These are phyloP conservation scores for Dicrostonyx torquatus DNA, from an alignment of 2,797 vertebrate species.

Conservation along the genomic window DNA sequence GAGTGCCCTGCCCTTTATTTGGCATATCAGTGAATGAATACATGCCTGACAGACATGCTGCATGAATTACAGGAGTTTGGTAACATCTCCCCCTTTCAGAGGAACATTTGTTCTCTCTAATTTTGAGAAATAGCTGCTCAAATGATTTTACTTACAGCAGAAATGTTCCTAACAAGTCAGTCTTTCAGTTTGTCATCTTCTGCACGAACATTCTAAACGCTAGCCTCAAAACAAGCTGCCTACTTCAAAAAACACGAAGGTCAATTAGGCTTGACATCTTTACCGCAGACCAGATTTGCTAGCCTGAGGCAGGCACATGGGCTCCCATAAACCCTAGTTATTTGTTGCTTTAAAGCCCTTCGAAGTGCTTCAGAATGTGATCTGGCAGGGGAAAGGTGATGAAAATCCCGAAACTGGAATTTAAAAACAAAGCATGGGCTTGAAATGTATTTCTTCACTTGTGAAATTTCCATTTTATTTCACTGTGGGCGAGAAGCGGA, in stretches of 20 bases:
- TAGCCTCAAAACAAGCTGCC: background rate
- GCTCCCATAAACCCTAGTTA: background rate
- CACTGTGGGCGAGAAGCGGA: background rate
- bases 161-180: background rate
- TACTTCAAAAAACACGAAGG: constrained; percentile 43
- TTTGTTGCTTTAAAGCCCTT: constrained; percentile 43
- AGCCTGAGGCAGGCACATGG: background rate
- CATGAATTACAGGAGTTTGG: background rate
- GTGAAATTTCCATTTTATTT: constrained; percentile 47
- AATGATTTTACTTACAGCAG: constrained; percentile 15
- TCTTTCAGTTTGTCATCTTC: background rate
- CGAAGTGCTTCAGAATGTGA: constrained; percentile 54
- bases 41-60: background rate
- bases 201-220: constrained; percentile 41
- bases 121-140: background rate
- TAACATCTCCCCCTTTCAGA: background rate
- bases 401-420: background rate
- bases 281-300: background rate
- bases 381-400: constrained; percentile 33
- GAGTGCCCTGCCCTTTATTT: background rate
- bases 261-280: constrained; percentile 27
- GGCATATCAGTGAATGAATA: background rate
- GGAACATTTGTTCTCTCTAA: background rate
- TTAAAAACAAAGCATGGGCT: background rate
- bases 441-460: constrained; percentile 20